phyloP scores from a whole-genome alignment of 2,113 vertebrate species.

The Malurus alboscapulatus region DNA sequence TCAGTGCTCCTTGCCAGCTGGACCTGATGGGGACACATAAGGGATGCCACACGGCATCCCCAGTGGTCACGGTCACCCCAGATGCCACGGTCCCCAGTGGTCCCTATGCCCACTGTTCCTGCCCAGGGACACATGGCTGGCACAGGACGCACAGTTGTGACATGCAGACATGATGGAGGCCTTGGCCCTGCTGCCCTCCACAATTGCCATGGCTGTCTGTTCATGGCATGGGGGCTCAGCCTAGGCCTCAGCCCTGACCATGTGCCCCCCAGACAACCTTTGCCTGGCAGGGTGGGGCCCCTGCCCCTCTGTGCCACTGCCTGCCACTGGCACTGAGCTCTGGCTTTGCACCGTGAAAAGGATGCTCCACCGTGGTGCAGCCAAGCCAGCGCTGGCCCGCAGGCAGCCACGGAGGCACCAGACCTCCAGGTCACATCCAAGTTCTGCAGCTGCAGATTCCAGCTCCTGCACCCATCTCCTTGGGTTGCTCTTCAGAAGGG shows the following conservation, averaged over 20 bases:
- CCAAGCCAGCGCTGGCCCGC: neutral
- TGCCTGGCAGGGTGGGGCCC: fast-evolving
- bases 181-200: neutral
- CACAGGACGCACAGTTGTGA: fast-evolving
- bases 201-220: fast-evolving
- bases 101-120: neutral
- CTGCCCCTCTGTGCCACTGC: neutral
- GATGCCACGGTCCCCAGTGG: fast-evolving
- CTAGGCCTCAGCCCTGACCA: fast-evolving
- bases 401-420: neutral
- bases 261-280: neutral
- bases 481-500: neutral
- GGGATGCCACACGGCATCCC: no score
- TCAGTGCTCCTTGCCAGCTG: fast-evolving
- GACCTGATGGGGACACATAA: fast-evolving
- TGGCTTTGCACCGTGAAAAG: neutral
- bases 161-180: fast-evolving
- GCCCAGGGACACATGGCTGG: neutral
- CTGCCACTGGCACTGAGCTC: neutral
- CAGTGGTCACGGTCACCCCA: fast-evolving
- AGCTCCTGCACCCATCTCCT: neutral
- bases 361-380: neutral
- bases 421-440: neutral
- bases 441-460: neutral
- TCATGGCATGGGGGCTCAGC: neutral